A percentile compares a stretch with the other conserved stretches of the same genome.
Evolutionary conservation across 2,888 invertebrate genomes (phyloP).

Genomic region (Drosophila macrothrix): DNA sequence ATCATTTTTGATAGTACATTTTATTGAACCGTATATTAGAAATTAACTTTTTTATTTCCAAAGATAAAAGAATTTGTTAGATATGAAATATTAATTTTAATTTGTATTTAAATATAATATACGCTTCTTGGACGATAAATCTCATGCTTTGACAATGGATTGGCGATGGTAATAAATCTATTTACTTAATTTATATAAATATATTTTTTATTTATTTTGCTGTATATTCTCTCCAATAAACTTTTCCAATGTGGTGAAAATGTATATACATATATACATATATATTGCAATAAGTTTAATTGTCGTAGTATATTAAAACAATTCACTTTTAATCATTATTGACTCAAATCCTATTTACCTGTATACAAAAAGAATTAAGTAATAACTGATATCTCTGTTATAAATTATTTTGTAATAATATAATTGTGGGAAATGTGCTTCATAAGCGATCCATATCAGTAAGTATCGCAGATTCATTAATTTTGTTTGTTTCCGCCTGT

Average conservation of each 20-base stretch:
- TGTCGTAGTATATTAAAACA: background rate
- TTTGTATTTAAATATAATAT: background rate
- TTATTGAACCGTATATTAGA: background rate
- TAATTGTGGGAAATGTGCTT: background rate
- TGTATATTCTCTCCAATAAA: background rate
- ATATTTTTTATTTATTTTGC: background rate
- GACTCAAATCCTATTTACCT: background rate
- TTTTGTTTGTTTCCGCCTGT: conserved; percentile 21
- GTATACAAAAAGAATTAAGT: background rate
- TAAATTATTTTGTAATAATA: background rate
- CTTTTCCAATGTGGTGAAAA: background rate
- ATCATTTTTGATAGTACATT: background rate
- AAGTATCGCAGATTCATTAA: conserved; percentile 27
- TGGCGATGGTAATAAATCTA: background rate
- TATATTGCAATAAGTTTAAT: background rate
- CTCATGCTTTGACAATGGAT: rapidly evolving
- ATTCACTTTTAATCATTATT: background rate
- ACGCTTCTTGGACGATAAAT: background rate
- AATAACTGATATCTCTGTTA: background rate
- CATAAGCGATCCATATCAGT: background rate
- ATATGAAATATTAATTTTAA: background rate
- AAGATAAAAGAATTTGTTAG: background rate
- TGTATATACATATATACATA: background rate
- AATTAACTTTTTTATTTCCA: background rate
- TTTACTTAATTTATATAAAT: background rate